phyloP scores from a whole-genome alignment of 2,888 invertebrate species.

The Romanomermis culicivorax region DNA sequence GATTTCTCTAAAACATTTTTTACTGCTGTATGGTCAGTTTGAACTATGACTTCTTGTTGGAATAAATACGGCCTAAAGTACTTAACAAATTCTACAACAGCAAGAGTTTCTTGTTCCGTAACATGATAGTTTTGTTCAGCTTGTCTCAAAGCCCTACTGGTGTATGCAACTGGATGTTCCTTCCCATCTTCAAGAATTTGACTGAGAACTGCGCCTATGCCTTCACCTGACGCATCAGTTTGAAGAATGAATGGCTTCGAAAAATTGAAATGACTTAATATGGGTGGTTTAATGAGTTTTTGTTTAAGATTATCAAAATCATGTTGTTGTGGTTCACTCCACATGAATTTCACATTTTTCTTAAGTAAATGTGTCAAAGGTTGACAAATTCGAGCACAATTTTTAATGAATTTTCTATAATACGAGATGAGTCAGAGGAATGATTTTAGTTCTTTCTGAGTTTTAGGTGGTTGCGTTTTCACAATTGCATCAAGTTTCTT shows the following conservation, averaged over 20 bases:
- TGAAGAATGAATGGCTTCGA: constrained; percentile 2
- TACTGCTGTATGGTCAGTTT: constrained; percentile 5
- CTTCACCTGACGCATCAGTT: constrained; percentile 1
- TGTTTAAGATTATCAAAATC: neutral
- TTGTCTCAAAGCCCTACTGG: neutral
- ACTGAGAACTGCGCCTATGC: constrained; percentile 2
- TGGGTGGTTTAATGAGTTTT: neutral
- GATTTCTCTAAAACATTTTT: neutral
- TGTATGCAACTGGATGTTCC: neutral
- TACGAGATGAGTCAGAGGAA: neutral
- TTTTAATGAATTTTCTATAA: constrained; percentile 3
- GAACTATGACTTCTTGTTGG: neutral
- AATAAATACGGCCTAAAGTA: constrained; percentile 3
- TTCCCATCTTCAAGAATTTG: neutral
- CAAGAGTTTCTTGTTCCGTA: too few relatives aligned
- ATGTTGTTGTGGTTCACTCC: neutral
- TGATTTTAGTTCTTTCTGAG: neutral
- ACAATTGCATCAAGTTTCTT: neutral
- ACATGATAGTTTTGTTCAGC: too few relatives aligned
- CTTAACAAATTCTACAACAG: neutral
- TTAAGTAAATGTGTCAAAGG: neutral
- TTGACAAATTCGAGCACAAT: too few relatives aligned
- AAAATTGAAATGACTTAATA: constrained; percentile 4
- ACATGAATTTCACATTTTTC: neutral
- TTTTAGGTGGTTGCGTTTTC: neutral